Conservation (phyloP, 2,797 vertebrate genomes). For the Acropternis orthonyx region DNA sequence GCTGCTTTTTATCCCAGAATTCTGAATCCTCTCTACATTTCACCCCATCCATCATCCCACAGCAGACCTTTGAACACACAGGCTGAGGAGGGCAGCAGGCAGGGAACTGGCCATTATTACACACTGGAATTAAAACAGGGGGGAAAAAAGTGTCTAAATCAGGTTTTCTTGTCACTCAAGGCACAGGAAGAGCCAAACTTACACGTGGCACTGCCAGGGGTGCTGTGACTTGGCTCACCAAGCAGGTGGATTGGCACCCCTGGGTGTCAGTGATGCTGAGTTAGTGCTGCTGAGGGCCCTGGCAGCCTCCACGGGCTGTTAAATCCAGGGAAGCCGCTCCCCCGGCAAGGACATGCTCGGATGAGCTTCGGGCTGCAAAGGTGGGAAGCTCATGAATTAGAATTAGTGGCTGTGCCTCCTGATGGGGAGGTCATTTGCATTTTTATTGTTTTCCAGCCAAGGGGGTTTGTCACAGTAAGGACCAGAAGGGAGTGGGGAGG, state of each 20-base stretch:
- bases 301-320: not conserved
- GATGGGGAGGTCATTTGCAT: constrained; percentile 65
- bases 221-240: not conserved
- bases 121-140: rapidly evolving
- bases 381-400: constrained; percentile 61
- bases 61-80: rapidly evolving
- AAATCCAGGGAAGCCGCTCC: not conserved
- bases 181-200: not conserved
- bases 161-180: rapidly evolving
- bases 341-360: constrained; percentile 23
- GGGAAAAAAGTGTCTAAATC: rapidly evolving
- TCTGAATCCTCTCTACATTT: no score
- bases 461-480: constrained; percentile 65
- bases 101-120: rapidly evolving
- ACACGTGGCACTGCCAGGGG: rapidly evolving
- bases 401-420: not conserved
- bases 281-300: not conserved
- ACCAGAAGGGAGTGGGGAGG: not conserved
- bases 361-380: not conserved
- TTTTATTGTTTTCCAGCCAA: constrained; percentile 73
- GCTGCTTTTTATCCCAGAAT: no score
- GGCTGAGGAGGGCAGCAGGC: not conserved
- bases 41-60: no score
- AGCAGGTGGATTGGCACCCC: rapidly evolving
- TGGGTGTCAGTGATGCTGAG: not conserved